Evolutionary conservation across 2,888 invertebrate species (phyloP), one percentile per base, ranked within the genome.

Genomic region (Synergus umbraculus): DNA sequence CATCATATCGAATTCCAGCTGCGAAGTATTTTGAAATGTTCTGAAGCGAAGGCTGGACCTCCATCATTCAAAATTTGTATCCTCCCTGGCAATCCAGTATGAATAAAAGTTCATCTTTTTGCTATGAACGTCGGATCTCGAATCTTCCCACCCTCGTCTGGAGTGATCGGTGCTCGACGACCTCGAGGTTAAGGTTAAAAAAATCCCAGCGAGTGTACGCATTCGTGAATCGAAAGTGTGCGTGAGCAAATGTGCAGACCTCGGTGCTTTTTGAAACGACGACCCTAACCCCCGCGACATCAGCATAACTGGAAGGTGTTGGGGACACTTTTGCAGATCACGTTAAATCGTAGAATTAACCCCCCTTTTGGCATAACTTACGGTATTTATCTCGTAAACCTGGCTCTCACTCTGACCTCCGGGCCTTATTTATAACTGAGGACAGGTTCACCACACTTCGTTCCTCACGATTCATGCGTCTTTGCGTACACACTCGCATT

Each of bases 281-380:
- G 43, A 44, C 43, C 46, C 65, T 41, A 29, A 64, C 76, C 13
- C 54, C 43, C 22, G 46, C 22, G 64, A 46, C 65, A 66, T 66
- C 58, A 12, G 43, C 18, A 63, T 41, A 46, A 29, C 43, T 29
- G 22, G 29, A 65, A 65, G 77, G 46, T 41, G 54, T 73, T 73
- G 77, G 65, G 37, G 82, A 86, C 87, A 82, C 84, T 86, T 86
- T 85, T 86, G 87, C 86, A 85, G 88, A 88, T 89, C 88, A 83
- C 83, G 85, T 88, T 89, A 89, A 90, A 89, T 90, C 87, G 89
- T 88, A 84, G 89, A 89, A 88, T 89, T 89, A 89, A 85, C 84
- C 85, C 83, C 84, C 83, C 83, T 76, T 79, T 79, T 84, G 79
- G 85, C 86, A 88, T 90, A 90, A 89, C 89, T 90, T 87, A 87